Evolutionary conservation across 2,888 invertebrate species (phyloP), one percentile per base, ranked within the genome.

Genomic region (Corythucha ciliata): DNA sequence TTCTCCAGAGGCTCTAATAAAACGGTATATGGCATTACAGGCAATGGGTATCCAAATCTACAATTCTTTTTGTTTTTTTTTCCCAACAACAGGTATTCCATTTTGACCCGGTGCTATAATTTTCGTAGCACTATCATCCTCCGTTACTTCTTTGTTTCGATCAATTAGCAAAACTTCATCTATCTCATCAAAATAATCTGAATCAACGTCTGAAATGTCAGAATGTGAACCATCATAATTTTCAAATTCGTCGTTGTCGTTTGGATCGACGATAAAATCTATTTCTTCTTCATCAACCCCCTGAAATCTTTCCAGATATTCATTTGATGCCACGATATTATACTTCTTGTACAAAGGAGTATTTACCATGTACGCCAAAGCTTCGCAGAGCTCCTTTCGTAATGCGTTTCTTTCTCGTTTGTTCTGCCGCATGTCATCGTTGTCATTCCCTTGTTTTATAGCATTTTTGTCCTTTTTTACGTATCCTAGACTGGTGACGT

Each of bases 31-130:
- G 4, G 39, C 48, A 48, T 48, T 5, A 44, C 25, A 8, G 26
- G 26, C 26, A 41, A 24, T 2, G 40, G 39, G 4, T 18, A 48
- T 2, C 16, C 10, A 24, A 48, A 48, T n/a, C 48, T 10, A 2
- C 48, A 48, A 14, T 2, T 16, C 21, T 3, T 42, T 21, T 45
- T 45, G 12, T 40, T 20, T 41, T 40, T 47, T 2, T 21, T n/a
- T 8, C 45, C 51, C 44, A 12, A 46, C 5, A 21, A 51, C 12
- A 22, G 51, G 51, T 20, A 3, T 2, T 26, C 37, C 37, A 3
- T 47, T 49, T 44, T 55, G 48, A 20, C 49, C 49, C 20, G 52
- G 55, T 2, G 49, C 48, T 14, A 53, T 48, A 8, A 46, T 27
- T 44, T 40, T 4, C 6, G 29, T n/a, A n/a, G n/a, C n/a, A n/a